These are phyloP conservation scores for Emmelina monodactyla DNA, from an alignment of 2,888 invertebrate genomes.

Conservation along the genomic window DNA sequence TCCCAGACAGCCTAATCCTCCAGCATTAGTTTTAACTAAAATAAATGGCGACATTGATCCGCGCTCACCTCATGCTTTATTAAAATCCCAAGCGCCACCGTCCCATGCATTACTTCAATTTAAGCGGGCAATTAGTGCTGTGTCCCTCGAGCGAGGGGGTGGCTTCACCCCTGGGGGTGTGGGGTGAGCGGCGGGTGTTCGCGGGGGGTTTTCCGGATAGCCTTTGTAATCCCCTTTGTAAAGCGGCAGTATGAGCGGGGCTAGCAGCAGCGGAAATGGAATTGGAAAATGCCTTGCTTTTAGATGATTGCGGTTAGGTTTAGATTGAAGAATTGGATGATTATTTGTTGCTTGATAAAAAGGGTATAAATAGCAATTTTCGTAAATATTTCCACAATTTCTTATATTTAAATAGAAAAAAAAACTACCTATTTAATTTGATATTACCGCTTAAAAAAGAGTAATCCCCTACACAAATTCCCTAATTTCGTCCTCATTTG, in stretches of 20 bases:
- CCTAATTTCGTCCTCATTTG: too few species aligned
- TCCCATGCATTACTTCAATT: slow-evolving; percentile 61
- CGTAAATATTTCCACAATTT: too few species aligned
- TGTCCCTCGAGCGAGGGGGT: slow-evolving; percentile 26
- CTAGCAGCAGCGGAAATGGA: slow-evolving; percentile 49
- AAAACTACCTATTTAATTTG: too few species aligned
- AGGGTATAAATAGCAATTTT: too few species aligned
- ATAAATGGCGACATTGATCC: slow-evolving; percentile 54
- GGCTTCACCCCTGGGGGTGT: slow-evolving; percentile 15
- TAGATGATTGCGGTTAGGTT: slow-evolving; percentile 44
- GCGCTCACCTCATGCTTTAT: slow-evolving; percentile 53
- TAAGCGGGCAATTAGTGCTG: slow-evolving; percentile 56
- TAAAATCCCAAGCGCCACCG: slow-evolving; percentile 45
- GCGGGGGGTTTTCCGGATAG: slow-evolving; percentile 27
- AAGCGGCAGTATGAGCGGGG: slow-evolving; percentile 39
- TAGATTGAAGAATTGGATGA: neutral
- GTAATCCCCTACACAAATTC: too few species aligned
- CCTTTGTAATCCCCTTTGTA: slow-evolving; percentile 46
- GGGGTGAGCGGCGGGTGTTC: slow-evolving; percentile 16
- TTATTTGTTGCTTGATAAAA: neutral
- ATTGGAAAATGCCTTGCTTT: slow-evolving; percentile 63
- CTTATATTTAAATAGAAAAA: too few species aligned
- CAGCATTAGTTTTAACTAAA: too few species aligned
- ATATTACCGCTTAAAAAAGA: too few species aligned
- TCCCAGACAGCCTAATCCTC: too few species aligned